Base-by-base conservation (phyloP, 2,113 vertebrate species). In the Onychostoma macrolepis region DNA sequence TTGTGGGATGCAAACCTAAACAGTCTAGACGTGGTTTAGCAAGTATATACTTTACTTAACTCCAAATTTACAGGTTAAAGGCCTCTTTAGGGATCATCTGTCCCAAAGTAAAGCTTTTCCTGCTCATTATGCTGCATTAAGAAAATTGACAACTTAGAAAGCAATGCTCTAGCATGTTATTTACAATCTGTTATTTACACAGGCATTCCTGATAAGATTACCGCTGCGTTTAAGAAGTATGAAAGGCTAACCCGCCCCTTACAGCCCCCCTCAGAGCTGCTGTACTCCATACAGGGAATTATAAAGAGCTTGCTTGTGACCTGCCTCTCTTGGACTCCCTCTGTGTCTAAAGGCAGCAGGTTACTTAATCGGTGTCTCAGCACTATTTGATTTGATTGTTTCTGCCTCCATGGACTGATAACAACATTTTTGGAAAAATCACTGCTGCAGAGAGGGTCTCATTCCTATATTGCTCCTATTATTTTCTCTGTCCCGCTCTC, bases 171-270 rank as follows among this genome's bases (percentile, higher is more conserved):
- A 53, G 80, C 17, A 85, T 24, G 48, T n/a, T n/a, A n/a, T n/a
- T n/a, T n/a, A 85, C 48, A 77, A 63, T 83, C 67, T 88, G 83
- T 88, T 91, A 86, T 92, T 90, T 90, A 71, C 79, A 81, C 85
- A 91, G 85, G 67, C 92, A 94, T 95, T 95, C 94, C 83, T 93
- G 90, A 92, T 92, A 90, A 94, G 95, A 94, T 95, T 95, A 94
- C 83, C 74, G 89, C 90, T 88, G 85, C 69, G 78, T 74, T 71
- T 86, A 87, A 92, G 58, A 86, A 84, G 87, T 77, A 86, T 50
- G 38, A 81, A 36, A 24, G 67, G 36, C 65, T 58, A 86, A 72
- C 80, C 56, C 67, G 8, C 76, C 84, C 82, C 75, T 83, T 75
- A n/a, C 80, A 82, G 72, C 26, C 30, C 69, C 88, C 67, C 71